Evolutionary conservation across 2,113 vertebrate genomes (phyloP).

Genomic region (Prionailurus viverrinus): DNA sequence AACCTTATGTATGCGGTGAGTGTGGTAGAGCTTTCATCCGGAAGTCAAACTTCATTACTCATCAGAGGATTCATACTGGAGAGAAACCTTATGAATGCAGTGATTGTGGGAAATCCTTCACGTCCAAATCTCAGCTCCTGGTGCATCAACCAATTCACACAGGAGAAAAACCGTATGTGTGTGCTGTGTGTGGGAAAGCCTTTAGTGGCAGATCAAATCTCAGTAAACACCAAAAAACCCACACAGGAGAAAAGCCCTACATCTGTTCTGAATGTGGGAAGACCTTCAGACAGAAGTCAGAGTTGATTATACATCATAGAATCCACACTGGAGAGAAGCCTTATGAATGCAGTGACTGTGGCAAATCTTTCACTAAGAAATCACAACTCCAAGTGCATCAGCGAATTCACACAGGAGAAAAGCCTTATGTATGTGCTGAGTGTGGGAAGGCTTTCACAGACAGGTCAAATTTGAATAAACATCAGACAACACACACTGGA

Average conservation of each 20-base stretch:
- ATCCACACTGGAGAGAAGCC: constrained; percentile 79
- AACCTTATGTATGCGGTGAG: constrained; percentile 76
- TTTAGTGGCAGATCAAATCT: constrained; percentile 89
- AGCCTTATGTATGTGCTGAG: constrained; percentile 69
- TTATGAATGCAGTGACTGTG: constrained; percentile 66
- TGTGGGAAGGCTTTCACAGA: constrained; percentile 79
- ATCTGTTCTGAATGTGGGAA: constrained; percentile 82
- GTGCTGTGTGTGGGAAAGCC: constrained; percentile 89
- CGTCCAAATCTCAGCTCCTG: constrained; percentile 76
- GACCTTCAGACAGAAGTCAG: constrained; percentile 77
- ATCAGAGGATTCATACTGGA: constrained; percentile 65
- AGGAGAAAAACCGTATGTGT: constrained; percentile 84
- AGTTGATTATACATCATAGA: constrained; percentile 73
- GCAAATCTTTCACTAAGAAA: constrained; percentile 78
- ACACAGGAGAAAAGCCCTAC: constrained; percentile 86
- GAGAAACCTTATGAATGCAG: constrained; percentile 81
- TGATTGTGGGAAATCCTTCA: constrained; percentile 79
- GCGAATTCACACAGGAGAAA: constrained; percentile 77
- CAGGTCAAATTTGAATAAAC: constrained; percentile 77
- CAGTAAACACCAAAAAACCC: constrained; percentile 89
- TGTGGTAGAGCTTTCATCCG: constrained; percentile 82
- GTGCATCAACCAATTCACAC: constrained; percentile 79
- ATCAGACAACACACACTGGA: constrained; percentile 74
- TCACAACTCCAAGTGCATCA: constrained; percentile 78
- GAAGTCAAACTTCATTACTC: constrained; percentile 74